phyloP scores from a whole-genome alignment of 2,797 vertebrate species.

The Poecilia wingei region DNA sequence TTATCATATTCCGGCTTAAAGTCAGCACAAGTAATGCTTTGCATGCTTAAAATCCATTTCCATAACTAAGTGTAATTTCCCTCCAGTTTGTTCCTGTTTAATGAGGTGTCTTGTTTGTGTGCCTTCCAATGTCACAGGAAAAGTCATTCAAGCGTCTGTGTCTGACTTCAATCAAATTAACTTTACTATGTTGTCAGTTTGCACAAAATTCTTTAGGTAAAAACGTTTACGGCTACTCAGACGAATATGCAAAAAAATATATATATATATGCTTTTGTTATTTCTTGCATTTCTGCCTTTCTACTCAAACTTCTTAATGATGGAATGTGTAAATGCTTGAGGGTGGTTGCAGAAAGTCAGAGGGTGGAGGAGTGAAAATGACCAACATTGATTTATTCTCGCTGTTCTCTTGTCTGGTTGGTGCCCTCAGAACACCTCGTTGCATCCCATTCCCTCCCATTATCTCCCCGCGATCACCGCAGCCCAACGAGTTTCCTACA shows the following conservation, averaged over 20 bases:
- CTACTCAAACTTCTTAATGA: conserved; percentile 80
- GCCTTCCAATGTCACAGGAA: conserved; percentile 97
- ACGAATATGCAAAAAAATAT: conserved; percentile 36
- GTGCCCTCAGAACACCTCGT: conserved; percentile 94
- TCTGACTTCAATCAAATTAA: conserved; percentile 96
- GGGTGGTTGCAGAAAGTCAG: conserved; percentile 54
- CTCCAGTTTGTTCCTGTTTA: conserved; percentile 99
- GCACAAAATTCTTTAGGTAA: conserved; percentile 61
- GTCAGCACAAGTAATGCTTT: conserved; percentile 94
- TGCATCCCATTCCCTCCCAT: conserved; percentile 97
- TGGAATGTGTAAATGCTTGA: conserved; percentile 88
- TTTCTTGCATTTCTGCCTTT: conserved; percentile 38
- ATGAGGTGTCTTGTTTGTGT: conserved; percentile 99
- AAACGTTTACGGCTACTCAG: conserved; percentile 48
- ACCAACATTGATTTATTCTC: conserved; percentile 98
- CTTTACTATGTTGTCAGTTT: conserved; percentile 85
- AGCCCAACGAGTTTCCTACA: conserved; percentile 94
- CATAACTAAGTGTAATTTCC: conserved; percentile 99
- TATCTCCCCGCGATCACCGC: conserved; percentile 91
- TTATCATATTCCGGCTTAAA: conserved; percentile 86
- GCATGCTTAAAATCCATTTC: conserved; percentile 99
- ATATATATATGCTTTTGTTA: conserved; percentile 11
- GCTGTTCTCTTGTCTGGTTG: conserved; percentile 94
- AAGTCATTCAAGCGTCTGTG: conserved; percentile 92
- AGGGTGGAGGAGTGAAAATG: conserved; percentile 84